Base-by-base conservation (phyloP, 2,797 vertebrate genomes). In the Gobio occitaniae region DNA sequence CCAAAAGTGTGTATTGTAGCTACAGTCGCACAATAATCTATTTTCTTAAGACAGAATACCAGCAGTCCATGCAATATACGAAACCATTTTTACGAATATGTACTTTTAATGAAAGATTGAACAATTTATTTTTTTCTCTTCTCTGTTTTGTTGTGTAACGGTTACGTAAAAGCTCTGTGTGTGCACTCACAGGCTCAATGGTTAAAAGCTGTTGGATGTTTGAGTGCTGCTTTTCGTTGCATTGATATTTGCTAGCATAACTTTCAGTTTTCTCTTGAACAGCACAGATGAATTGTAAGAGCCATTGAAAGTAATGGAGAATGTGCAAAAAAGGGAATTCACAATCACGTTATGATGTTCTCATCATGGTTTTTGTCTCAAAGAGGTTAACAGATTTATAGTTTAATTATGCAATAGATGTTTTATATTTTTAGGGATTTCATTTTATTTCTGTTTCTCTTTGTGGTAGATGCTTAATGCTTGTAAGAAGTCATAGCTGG, bases 21-120 rank as follows among this genome's bases (percentile, higher is more conserved):
- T 90, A 87, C 89, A 90, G 90, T 90, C 90, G 90, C 90, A 90
- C 90, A 90, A 89, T 90, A 74, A 88, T 89, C 87, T 90, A 90
- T 90, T 90, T 90, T 90, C 87, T 78, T 90, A 90, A 88, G 76
- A 87, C 70, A 82, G 78, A 89, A 84, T 87, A 90, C 90, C 88
- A 90, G 90, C 90, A 89, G 83, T 81, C 86, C 86, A 90, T 89
- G 88, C 88, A 89, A 88, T 90, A 89, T 89, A 87, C 41, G 12
- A 88, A 87, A 82, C 52, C 50, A 80, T 89, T 90, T 87, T 84
- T 76, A 87, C 56, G n/a, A 87, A 84, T 83, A 76, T 87, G 84
- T 89, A 90, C 82, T 86, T 90, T 89, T 88, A 89, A 82, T 63
- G 78, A 85, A 80, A 76, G 84, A 69, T 80, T 84, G 69, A 86